A percentile compares a stretch with the other conserved stretches of the same genome.
Evolutionary conservation across 2,797 vertebrate species (phyloP).

Genomic region (Pantherophis alleghaniensis): DNA sequence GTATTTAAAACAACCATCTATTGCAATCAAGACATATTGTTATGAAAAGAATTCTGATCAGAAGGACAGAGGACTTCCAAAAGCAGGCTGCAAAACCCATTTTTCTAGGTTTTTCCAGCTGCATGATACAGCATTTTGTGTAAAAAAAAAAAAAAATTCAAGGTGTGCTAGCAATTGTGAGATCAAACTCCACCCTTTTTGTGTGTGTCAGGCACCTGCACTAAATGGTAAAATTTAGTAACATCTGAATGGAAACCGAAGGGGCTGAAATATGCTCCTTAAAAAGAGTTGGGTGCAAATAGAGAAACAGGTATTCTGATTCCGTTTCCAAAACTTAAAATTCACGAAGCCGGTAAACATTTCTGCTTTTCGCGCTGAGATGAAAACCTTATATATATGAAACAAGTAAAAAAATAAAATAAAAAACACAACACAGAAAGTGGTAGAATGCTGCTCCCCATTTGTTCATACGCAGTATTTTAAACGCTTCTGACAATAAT

Average conservation of each 20-base stretch:
- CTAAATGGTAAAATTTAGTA: not conserved
- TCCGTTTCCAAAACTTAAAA: not conserved
- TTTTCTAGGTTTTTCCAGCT: not conserved
- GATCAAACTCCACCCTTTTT: not conserved
- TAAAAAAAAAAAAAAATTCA: not conserved
- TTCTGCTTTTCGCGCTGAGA: not conserved
- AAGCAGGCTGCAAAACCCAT: not conserved
- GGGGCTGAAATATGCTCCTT: too few species aligned
- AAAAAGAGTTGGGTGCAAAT: not conserved
- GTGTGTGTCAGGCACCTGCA: not conserved
- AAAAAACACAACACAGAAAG: not conserved
- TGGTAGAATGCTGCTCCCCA: not conserved
- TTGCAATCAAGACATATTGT: not conserved
- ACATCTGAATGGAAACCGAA: not conserved
- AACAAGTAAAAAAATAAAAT: not conserved
- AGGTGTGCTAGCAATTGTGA: not conserved
- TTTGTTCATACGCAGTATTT: not conserved
- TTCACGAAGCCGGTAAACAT: not conserved
- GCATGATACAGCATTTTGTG: not conserved
- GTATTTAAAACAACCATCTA: not conserved
- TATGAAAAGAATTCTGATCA: not conserved
- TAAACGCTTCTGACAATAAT: not conserved
- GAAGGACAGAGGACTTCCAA: not conserved
- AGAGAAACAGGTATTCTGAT: not conserved
- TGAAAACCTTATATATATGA: not conserved